phyloP scores from a whole-genome alignment of 1,140 invertebrate genomes.

The Pteromalus puparum region DNA sequence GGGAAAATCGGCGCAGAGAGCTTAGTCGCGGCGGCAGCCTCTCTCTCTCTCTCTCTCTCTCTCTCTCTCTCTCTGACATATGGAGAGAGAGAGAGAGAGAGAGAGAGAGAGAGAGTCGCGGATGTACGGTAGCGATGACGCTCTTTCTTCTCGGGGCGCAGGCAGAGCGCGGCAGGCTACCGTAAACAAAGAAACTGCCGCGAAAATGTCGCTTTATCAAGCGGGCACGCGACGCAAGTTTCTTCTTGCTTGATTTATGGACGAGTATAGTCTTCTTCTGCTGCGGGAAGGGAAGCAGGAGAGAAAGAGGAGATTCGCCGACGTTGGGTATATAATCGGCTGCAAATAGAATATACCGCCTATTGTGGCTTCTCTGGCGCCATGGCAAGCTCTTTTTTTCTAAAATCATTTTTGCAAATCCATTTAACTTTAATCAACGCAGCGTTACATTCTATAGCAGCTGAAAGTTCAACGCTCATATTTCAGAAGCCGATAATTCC shows the following conservation, averaged over 20 bases:
- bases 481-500: conserved; percentile 38
- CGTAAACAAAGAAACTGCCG: conserved; percentile 31
- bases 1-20: conserved; percentile 25
- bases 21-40: too few relatives aligned
- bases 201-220: conserved; percentile 43
- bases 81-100: neutral
- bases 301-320: conserved; percentile 56
- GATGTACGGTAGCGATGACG: neutral
- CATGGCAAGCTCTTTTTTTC: too few relatives aligned
- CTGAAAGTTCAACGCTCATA: conserved; percentile 9
- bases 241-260: conserved; percentile 32
- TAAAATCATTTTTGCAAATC: neutral
- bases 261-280: neutral
- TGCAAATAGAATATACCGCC: conserved; percentile 15
- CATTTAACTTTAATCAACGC: conserved; percentile 16
- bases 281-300: conserved; percentile 30
- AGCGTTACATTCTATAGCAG: too few relatives aligned
- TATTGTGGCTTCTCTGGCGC: neutral
- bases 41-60: too few relatives aligned
- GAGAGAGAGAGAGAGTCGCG: neutral
- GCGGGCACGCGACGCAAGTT: conserved; percentile 20
- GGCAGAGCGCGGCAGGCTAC: neutral
- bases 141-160: conserved; percentile 12
- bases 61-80: conserved; percentile 2
- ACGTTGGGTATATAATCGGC: conserved; percentile 26